These are phyloP conservation scores for Drosophila lacertosa DNA, from an alignment of 1,140 invertebrate species.

Conservation along the genomic window DNA sequence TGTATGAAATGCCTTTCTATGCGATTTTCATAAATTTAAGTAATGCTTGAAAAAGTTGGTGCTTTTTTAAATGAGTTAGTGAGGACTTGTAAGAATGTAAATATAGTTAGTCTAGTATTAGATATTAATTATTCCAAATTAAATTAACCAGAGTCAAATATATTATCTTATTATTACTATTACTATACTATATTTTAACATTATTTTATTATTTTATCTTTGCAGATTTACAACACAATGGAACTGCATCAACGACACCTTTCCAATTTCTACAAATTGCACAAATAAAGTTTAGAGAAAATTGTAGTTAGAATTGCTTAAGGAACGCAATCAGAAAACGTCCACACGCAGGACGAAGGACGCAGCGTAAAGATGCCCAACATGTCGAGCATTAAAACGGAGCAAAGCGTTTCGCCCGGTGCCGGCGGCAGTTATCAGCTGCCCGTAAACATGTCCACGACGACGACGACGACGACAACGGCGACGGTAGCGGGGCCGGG, in stretches of 20 bases:
- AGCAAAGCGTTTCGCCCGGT: conserved; percentile 56
- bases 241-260: conserved; percentile 82
- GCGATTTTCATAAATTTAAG: neutral
- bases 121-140: no score
- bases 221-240: conserved; percentile 72
- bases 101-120: no score
- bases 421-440: conserved; percentile 58
- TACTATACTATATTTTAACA: neutral
- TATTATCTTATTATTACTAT: neutral
- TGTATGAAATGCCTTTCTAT: neutral
- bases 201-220: neutral
- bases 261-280: conserved; percentile 81
- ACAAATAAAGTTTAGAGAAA: conserved; percentile 39
- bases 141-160: no score
- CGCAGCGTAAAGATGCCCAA: conserved; percentile 53
- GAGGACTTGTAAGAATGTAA: no score
- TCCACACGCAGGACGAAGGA: no score
- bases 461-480: conserved; percentile 22
- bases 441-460: conserved; percentile 65
- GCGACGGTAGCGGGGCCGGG: conserved; percentile 4
- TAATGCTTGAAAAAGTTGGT: neutral
- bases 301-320: conserved; percentile 22
- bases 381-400: conserved; percentile 80
- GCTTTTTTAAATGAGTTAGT: neutral
- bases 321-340: conserved; percentile 13